Evolutionary conservation across 2,797 vertebrate species (phyloP), one percentile per base, ranked within the genome.

Genomic region (Gallinago stenura): DNA sequence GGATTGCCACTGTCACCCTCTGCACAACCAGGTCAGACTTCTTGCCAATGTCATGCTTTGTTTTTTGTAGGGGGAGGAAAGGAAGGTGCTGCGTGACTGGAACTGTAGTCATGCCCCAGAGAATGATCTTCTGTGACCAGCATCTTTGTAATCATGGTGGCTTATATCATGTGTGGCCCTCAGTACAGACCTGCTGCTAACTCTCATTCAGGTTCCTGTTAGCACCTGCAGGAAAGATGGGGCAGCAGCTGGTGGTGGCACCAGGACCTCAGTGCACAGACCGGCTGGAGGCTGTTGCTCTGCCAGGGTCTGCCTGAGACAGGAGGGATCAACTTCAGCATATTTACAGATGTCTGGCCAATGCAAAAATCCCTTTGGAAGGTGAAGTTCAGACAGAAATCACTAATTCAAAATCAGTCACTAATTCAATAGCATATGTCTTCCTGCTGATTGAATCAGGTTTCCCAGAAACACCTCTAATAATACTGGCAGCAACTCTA

Each of bases 221-320:
- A 28, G 18, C 2, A 3, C 21, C 30, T 65, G 57, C 31, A 37
- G 65, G 11, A 48, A 70, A 31, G 56, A n/a, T 1, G 4, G 43
- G 26, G 41, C 61, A 60, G 70, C 20, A 51, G 28, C 21, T 9
- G 18, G 15, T 1, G 1, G 51, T 16, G n/a, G 33, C 5, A 2
- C 1, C 0, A 60, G 33, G 51, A 53, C 10, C 15, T 1, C 1
- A 3, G 12, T 21, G 12, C 16, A 5, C 10, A 15, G 10, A 22
- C 2, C 2, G 20, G 12, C 25, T 71, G 30, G 33, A 4, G 35
- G 19, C 20, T 87, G 33, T 26, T 45, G n/a, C 8, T 25, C 48
- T 30, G 43, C 9, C 2, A 0, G 25, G 9, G 17, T 48, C 46
- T 48, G 50, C 31, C 41, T 17, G 30, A 41, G 31, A 60, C 46